phyloP scores from a whole-genome alignment of 2,113 vertebrate species.

The Verasper variegatus region DNA sequence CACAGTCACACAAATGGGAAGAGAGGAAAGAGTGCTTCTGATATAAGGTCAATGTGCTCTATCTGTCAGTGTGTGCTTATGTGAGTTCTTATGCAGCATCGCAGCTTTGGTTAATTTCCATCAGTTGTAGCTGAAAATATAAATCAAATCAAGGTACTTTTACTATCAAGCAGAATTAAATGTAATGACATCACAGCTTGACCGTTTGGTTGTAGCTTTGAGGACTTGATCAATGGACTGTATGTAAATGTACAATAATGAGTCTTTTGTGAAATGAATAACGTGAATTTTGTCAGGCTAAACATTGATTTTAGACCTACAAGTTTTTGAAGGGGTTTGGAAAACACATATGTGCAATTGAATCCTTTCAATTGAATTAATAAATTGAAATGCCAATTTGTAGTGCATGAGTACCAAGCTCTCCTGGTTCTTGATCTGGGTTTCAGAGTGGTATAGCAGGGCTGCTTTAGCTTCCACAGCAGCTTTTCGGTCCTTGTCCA shows the following conservation, averaged over 20 bases:
- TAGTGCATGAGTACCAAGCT: slow-evolving; percentile 84
- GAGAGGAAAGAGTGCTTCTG: slow-evolving; percentile 60
- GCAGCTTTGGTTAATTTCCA: not conserved
- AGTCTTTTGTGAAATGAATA: not conserved
- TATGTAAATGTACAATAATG: not conserved
- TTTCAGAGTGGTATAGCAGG: slow-evolving; percentile 87
- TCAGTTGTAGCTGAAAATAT: not conserved
- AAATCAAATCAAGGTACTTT: not conserved
- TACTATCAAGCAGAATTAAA: no score
- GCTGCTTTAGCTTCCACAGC: slow-evolving; percentile 93
- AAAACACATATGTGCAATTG: not conserved
- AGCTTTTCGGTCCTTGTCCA: slow-evolving; percentile 89
- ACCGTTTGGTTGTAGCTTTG: slow-evolving; percentile 1
- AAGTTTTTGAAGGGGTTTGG: not conserved
- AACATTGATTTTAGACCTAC: not conserved
- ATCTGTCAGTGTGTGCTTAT: not conserved
- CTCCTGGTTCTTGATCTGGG: slow-evolving; percentile 93
- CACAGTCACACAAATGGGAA: slow-evolving; percentile 59
- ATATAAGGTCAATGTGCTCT: slow-evolving; percentile 66
- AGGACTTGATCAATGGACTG: slow-evolving; percentile 3
- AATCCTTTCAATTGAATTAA: not conserved
- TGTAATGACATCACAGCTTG: no score
- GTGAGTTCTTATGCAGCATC: slow-evolving; percentile 2
- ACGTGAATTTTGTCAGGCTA: not conserved
- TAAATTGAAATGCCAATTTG: not conserved